Conservation (phyloP, 2,797 vertebrate species). For the Silurus aristotelis region DNA sequence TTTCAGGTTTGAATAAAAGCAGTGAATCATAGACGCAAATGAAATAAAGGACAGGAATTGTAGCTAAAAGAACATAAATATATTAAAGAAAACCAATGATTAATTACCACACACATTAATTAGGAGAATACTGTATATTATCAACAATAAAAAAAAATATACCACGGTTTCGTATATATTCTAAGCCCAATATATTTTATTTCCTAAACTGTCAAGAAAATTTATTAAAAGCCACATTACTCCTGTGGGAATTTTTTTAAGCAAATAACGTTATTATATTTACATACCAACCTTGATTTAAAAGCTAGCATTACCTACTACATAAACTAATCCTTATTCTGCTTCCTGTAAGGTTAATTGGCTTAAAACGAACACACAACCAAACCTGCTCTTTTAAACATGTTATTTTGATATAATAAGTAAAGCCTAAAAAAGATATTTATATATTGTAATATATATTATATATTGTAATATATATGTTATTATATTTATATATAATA, state of each 20-base stretch:
- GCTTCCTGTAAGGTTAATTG: too few species aligned
- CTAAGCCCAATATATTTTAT: neutral
- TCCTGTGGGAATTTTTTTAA: neutral
- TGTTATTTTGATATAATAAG: too few species aligned
- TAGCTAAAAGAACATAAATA: neutral
- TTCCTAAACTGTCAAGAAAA: neutral
- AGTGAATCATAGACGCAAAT: slow-evolving; percentile 7
- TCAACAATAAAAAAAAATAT: neutral
- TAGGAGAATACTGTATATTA: neutral
- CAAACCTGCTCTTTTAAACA: neutral
- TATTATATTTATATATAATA: too few species aligned
- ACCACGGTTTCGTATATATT: neutral
- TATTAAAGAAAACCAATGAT: neutral
- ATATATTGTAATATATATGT: too few species aligned
- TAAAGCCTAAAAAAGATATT: too few species aligned
- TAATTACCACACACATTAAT: neutral
- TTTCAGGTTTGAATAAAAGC: slow-evolving; percentile 28
- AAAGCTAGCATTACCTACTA: neutral
- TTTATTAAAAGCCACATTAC: neutral
- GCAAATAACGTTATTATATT: neutral
- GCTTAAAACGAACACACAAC: neutral
- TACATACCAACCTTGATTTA: neutral
- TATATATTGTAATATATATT: too few species aligned
- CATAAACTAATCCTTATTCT: neutral
- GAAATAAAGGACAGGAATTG: slow-evolving; percentile 1